These are phyloP conservation scores for Lobophora halterata DNA, from an alignment of 2,888 invertebrate species.

Conservation along the genomic window DNA sequence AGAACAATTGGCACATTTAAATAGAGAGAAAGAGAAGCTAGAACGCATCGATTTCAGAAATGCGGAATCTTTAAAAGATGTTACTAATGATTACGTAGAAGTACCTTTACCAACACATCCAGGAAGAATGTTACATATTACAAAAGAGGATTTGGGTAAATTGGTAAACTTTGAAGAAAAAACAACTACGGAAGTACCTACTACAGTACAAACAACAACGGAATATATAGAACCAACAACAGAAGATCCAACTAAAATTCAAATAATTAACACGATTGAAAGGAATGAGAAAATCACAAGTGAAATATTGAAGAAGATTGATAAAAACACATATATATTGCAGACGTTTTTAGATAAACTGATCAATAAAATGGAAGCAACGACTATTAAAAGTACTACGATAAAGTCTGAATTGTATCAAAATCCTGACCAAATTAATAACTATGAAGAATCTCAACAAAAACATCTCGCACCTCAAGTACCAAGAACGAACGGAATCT, in stretches of 20 bases:
- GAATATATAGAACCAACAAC: conserved; percentile 17
- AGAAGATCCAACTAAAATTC: conserved; percentile 19
- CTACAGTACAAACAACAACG: conserved; percentile 13
- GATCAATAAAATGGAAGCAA: conserved; percentile 34
- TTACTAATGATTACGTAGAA: conserved; percentile 27
- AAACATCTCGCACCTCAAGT: not conserved
- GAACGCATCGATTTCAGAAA: conserved; percentile 29
- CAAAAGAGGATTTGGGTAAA: conserved; percentile 3
- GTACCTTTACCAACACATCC: conserved; percentile 30
- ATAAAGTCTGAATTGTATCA: conserved; percentile 1
- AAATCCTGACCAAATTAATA: not conserved
- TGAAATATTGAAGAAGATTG: conserved; percentile 59
- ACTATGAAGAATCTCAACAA: conserved; percentile 1
- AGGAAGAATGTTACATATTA: not conserved
- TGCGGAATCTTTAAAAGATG: conserved; percentile 17
- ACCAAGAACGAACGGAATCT: conserved; percentile 6
- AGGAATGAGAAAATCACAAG: conserved; percentile 55
- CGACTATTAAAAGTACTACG: conserved; percentile 4
- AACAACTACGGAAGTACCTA: conserved; percentile 26
- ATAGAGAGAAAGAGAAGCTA: conserved; percentile 49
- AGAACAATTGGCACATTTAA: conserved; percentile 48
- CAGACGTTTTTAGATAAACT: conserved; percentile 54
- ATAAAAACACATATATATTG: conserved; percentile 57
- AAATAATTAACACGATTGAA: conserved; percentile 44
- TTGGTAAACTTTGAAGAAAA: not conserved